Conservation (phyloP, 2,888 invertebrate species). For the Melieria crassipennis region DNA sequence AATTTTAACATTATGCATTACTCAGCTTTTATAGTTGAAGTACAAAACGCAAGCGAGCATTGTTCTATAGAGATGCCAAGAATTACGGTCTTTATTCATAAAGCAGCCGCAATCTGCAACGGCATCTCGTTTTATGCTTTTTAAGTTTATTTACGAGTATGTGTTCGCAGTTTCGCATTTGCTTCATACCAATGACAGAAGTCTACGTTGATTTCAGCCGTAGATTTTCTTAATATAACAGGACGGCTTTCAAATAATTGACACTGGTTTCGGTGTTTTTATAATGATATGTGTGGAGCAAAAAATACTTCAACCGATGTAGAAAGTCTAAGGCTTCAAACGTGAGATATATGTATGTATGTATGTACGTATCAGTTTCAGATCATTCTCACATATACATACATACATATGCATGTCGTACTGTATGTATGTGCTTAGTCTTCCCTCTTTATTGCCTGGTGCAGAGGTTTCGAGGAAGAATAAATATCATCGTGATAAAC, state of each 20-base stretch:
- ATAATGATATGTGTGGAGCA: no score
- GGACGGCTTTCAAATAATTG: no score
- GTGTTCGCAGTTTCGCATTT: no score
- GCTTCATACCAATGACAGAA: no score
- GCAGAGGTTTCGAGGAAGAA: no score
- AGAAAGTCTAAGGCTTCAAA: conserved; percentile 34
- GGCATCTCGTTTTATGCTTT: conserved; percentile 6
- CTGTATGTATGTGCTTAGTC: background rate
- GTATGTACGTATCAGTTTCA: background rate
- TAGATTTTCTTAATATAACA: no score
- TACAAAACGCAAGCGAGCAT: background rate
- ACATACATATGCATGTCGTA: background rate
- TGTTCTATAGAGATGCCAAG: conserved; percentile 43
- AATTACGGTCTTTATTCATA: conserved; percentile 54
- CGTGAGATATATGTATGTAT: background rate
- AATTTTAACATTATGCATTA: conserved; percentile 50
- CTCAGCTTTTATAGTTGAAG: conserved; percentile 52
- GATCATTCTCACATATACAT: background rate
- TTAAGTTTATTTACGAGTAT: background rate
- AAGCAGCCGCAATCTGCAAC: background rate
- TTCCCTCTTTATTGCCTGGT: no score
- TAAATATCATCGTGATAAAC: no score
- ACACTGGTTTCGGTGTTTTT: no score
- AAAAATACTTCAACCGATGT: background rate
- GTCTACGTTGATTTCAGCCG: no score